Base-by-base conservation (phyloP, 2,797 vertebrate species). In the Danionella dracula region DNA sequence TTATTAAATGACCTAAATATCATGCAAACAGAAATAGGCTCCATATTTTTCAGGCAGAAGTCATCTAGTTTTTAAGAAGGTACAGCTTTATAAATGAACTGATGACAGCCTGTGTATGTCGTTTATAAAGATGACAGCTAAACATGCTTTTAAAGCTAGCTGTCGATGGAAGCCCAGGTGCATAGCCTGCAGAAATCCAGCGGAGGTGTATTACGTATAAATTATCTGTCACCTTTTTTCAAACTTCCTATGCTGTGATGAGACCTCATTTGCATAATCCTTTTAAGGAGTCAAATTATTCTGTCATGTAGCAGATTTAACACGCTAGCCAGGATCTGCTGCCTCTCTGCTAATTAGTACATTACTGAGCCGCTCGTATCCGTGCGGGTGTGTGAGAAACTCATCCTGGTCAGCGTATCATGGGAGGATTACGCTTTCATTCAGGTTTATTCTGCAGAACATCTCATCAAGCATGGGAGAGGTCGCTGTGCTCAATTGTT, bases 231-330 rank as follows among this genome's bases (percentile, higher is more conserved):
- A 93, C 89, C 91, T 92, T 93, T 66, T 93, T 88, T 91, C 89
- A 91, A 87, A 90, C 88, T 81, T 91, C 87, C 89, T 89, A 88
- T 91, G 90, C 90, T 88, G 90, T 93, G 91, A 93, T 93, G 92
- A 92, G 90, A 84, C 82, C 86, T 91, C 88, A 93, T 93, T 93
- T 93, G 91, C 92, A 93, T 93, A 94, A 94, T 93, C 92, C 91
- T 93, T 82, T 93, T 93, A 94, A 93, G 91, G 92, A 94, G 91
- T 92, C 92, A 93, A 93, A 94, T 94, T 93, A 93, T 91, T 91
- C 91, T 93, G 92, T 94, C 92, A 93, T 92, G 90, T 93, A 91
- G 90, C 92, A 93, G 92, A 93, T 88, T 94, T 93, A 93, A 93
- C 91, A 93, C 91, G 92, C 92, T 93, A 91, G 91, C 90, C 87